phyloP scores from a whole-genome alignment of 37 sponge, comb jelly and placozoan genomes.

The Eunapius fragilis region DNA sequence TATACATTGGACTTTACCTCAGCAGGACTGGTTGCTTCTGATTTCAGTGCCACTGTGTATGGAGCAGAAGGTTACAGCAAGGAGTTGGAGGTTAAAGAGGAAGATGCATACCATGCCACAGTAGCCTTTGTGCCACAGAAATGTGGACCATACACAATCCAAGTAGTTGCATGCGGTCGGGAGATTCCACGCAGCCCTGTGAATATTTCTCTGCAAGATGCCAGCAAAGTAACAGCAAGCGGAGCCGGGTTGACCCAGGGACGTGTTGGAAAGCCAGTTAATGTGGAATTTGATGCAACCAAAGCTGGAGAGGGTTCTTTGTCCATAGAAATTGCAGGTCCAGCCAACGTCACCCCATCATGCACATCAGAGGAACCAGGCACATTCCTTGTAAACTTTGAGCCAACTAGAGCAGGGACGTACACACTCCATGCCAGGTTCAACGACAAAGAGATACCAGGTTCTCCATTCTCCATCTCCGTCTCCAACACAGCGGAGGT shows the following conservation, averaged over 20 bases:
- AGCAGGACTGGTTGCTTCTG: conserved; percentile 66
- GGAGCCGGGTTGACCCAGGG: conserved; percentile 65
- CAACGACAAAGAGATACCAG: conserved; percentile 70
- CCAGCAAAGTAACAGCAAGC: conserved; percentile 52
- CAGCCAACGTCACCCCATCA: conserved; percentile 23
- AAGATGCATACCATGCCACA: conserved; percentile 42
- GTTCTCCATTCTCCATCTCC: conserved; percentile 75
- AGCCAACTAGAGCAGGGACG: conserved; percentile 62
- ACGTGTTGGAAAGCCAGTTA: conserved; percentile 39
- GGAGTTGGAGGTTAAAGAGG: conserved; percentile 28
- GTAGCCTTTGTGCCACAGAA: conserved; percentile 53
- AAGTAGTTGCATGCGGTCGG: conserved; percentile 62
- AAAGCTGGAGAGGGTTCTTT: conserved; percentile 86
- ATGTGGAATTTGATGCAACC: conserved; percentile 64
- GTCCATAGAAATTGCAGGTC: conserved; percentile 59
- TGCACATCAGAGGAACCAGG: conserved; percentile 66
- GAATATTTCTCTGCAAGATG: conserved; percentile 49
- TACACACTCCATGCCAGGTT: conserved; percentile 69
- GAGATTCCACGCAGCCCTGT: conserved; percentile 55
- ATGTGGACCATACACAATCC: conserved; percentile 60
- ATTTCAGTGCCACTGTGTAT: conserved; percentile 50
- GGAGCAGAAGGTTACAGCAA: conserved; percentile 59
- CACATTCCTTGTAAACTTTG: conserved; percentile 53
- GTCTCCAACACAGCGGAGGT: conserved; percentile 61
- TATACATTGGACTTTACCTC: conserved; percentile 59